These are phyloP conservation scores for Pristionchus entomophagus DNA, from an alignment of 2,888 invertebrate species.

Conservation along the genomic window DNA sequence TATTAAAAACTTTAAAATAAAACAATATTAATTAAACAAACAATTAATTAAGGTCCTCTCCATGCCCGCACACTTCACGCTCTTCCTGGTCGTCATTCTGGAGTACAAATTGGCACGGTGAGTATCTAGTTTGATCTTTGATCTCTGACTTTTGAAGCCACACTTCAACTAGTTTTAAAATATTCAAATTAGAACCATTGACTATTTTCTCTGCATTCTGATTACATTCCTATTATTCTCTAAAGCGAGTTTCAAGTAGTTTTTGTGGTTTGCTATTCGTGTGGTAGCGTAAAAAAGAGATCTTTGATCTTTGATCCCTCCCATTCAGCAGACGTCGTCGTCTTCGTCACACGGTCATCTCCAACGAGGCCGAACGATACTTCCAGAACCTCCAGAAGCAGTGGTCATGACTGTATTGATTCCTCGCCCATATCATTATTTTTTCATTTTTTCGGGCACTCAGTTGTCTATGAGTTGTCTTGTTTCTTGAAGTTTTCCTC, in stretches of 20 bases:
- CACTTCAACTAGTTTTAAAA: no score
- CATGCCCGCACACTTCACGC: not conserved
- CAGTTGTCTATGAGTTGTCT: no score
- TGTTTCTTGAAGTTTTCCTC: not conserved
- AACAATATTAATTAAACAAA: not conserved
- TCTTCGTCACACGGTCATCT: constrained; percentile 8
- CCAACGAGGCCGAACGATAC: not conserved
- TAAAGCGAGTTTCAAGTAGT: no score
- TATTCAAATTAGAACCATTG: no score
- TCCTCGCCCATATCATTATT: not conserved
- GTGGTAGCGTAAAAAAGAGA: no score
- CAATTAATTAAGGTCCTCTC: not conserved
- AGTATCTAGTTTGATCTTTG: not conserved
- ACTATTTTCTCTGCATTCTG: no score
- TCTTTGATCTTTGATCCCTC: not conserved
- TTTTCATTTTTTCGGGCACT: not conserved
- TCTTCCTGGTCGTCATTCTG: not conserved
- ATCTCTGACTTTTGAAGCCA: no score
- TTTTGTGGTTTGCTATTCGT: no score
- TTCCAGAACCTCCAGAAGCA: not conserved
- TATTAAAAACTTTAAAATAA: not conserved
- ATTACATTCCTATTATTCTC: no score
- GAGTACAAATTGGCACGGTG: constrained; percentile 9
- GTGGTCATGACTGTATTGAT: not conserved
- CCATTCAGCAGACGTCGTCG: constrained; percentile 31